Evolutionary conservation across 2,113 vertebrate genomes (phyloP).

Genomic region (Benitochromis conjunctus): DNA sequence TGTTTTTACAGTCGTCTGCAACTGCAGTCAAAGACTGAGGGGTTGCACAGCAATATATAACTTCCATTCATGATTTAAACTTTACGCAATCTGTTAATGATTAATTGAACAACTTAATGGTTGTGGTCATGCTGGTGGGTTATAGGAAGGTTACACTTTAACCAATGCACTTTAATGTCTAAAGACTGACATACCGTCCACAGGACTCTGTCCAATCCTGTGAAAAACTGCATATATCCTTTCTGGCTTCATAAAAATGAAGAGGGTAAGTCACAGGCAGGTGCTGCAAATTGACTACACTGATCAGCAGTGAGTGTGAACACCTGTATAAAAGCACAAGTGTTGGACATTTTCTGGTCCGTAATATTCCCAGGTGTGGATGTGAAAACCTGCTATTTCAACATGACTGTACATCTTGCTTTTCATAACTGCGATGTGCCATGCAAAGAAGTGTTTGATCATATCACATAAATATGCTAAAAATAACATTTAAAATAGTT

Average conservation of each 20-base stretch:
- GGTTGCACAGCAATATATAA: neutral
- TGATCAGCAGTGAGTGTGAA: neutral
- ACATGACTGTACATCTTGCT: neutral
- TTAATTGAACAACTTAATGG: neutral
- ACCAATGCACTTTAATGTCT: neutral
- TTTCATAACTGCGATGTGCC: neutral
- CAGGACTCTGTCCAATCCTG: neutral
- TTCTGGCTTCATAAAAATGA: neutral
- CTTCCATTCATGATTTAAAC: neutral
- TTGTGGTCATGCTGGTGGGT: neutral
- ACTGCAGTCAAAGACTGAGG: neutral
- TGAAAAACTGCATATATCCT: neutral
- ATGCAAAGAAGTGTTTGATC: neutral
- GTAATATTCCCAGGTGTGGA: neutral
- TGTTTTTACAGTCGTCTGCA: conserved; percentile 32
- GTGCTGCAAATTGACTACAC: fast-evolving
- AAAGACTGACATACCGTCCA: neutral
- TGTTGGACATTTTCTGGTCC: neutral
- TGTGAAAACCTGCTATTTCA: neutral
- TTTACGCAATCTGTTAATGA: neutral
- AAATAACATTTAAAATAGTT: neutral
- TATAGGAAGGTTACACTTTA: neutral
- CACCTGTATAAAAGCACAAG: neutral
- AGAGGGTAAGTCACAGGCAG: neutral
- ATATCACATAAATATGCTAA: neutral